A percentile compares a stretch with the other conserved stretches of the same genome.
Evolutionary conservation across 2,888 invertebrate species (phyloP).

Genomic region (Rhimphoctona megacephalus): DNA sequence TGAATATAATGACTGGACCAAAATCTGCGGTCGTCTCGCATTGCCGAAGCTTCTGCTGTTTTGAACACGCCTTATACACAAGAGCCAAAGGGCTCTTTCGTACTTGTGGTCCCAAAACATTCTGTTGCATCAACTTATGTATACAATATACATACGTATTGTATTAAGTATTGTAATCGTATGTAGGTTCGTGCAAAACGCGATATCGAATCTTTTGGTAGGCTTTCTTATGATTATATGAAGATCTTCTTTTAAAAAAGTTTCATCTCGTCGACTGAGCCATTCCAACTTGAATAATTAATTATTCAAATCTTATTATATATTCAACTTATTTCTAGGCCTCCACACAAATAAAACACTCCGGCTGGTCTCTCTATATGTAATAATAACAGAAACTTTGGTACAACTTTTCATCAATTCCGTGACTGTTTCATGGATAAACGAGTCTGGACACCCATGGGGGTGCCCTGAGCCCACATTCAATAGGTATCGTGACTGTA

Average conservation of each 20-base stretch:
- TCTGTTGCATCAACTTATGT: slow-evolving; percentile 55
- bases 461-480: slow-evolving; percentile 68
- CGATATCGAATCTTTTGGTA: not conserved
- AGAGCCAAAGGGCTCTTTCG: slow-evolving; percentile 33
- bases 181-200: slow-evolving; percentile 8
- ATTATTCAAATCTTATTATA: not conserved
- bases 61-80: slow-evolving; percentile 39
- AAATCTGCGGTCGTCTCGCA: slow-evolving; percentile 62
- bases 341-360: not conserved
- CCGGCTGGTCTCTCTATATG: not conserved
- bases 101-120: slow-evolving; percentile 51
- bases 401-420: slow-evolving; percentile 21
- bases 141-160: not conserved
- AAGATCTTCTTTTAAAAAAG: not conserved
- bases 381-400: not conserved
- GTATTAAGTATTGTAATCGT: slow-evolving; percentile 1
- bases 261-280: not conserved
- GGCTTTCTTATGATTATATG: not conserved
- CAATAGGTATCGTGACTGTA: slow-evolving; percentile 43
- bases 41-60: slow-evolving; percentile 38
- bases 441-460: slow-evolving; percentile 33
- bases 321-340: not conserved
- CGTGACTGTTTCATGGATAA: slow-evolving; percentile 31
- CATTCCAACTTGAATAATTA: not conserved
- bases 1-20: slow-evolving; percentile 62